These are phyloP conservation scores for Anguilla marmorata DNA, from an alignment of 2,797 vertebrate species.

Conservation along the genomic window DNA sequence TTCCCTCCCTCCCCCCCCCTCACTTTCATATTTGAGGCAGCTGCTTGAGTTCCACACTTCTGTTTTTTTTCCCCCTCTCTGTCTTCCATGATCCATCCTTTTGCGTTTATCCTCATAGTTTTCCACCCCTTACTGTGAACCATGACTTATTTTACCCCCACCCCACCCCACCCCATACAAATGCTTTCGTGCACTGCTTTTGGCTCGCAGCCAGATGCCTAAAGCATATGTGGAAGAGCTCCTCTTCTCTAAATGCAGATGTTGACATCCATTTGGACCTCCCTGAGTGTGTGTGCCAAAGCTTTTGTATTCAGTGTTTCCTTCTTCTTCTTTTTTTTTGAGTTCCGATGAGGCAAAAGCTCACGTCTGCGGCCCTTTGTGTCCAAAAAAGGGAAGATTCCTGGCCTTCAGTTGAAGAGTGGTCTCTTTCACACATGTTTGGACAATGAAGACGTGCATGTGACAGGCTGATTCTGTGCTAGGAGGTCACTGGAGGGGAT, in stretches of 20 bases:
- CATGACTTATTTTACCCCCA: slow-evolving; percentile 42
- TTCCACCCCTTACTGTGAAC: slow-evolving; percentile 27
- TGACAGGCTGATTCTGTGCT: slow-evolving; percentile 75
- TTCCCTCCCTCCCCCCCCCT: slow-evolving; percentile 33
- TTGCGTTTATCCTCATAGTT: slow-evolving; percentile 50
- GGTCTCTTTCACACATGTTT: slow-evolving; percentile 85
- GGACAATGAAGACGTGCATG: slow-evolving; percentile 90
- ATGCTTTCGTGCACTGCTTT: slow-evolving; percentile 85
- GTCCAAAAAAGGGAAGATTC: slow-evolving; percentile 64
- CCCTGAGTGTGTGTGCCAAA: slow-evolving; percentile 55
- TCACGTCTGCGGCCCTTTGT: slow-evolving; percentile 66
- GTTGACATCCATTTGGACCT: slow-evolving; percentile 58
- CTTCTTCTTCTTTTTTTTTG: slow-evolving; percentile 47
- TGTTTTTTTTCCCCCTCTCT: slow-evolving; percentile 29
- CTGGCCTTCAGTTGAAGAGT: slow-evolving; percentile 74
- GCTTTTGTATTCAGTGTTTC: slow-evolving; percentile 69
- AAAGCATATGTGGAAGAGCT: slow-evolving; percentile 73
- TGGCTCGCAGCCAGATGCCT: slow-evolving; percentile 73
- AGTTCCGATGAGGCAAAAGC: slow-evolving; percentile 68
- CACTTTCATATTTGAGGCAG: slow-evolving; percentile 46
- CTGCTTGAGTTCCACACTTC: slow-evolving; percentile 79
- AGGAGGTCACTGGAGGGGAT: slow-evolving; percentile 81
- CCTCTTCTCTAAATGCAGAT: slow-evolving; percentile 74
- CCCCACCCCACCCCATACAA: slow-evolving; percentile 65
- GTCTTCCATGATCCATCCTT: slow-evolving; percentile 43